These are phyloP conservation scores for Argyrosomus japonicus DNA, from an alignment of 2,113 vertebrate species.

Conservation along the genomic window DNA sequence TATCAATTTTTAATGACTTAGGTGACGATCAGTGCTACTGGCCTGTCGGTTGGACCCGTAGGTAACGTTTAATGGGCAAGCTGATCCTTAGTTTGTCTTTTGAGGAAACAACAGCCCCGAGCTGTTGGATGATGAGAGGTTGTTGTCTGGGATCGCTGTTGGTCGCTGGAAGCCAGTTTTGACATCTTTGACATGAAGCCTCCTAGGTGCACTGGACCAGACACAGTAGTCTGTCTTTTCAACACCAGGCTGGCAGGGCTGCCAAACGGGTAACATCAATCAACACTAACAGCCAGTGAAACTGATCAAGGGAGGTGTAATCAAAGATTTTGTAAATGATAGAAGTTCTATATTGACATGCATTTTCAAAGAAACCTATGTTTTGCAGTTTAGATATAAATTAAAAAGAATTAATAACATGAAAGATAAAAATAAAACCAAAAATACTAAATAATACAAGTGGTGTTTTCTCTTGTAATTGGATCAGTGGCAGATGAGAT, in stretches of 20 bases:
- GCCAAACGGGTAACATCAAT: constrained; percentile 29
- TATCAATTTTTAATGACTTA: background rate
- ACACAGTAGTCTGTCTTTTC: constrained; percentile 25
- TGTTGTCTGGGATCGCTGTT: constrained; percentile 23
- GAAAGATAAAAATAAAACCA: background rate
- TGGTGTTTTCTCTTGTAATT: constrained; percentile 46
- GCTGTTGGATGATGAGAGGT: constrained; percentile 35
- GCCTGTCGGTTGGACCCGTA: background rate
- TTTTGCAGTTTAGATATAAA: background rate
- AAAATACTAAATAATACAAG: background rate
- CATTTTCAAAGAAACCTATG: background rate
- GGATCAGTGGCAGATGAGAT: constrained; percentile 44
- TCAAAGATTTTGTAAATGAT: background rate
- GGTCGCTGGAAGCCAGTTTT: constrained; percentile 28
- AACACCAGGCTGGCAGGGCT: constrained; percentile 4
- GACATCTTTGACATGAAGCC: constrained; percentile 47
- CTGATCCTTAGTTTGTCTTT: constrained; percentile 33
- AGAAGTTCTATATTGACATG: background rate
- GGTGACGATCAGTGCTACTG: background rate
- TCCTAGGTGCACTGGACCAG: constrained; percentile 44
- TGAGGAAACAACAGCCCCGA: constrained; percentile 41
- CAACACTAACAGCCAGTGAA: constrained; percentile 10
- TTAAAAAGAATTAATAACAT: background rate
- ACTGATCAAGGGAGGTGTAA: background rate
- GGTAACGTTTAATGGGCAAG: constrained; percentile 15